phyloP scores from a whole-genome alignment of 2,888 invertebrate species.

The Phymatocera aterrima region DNA sequence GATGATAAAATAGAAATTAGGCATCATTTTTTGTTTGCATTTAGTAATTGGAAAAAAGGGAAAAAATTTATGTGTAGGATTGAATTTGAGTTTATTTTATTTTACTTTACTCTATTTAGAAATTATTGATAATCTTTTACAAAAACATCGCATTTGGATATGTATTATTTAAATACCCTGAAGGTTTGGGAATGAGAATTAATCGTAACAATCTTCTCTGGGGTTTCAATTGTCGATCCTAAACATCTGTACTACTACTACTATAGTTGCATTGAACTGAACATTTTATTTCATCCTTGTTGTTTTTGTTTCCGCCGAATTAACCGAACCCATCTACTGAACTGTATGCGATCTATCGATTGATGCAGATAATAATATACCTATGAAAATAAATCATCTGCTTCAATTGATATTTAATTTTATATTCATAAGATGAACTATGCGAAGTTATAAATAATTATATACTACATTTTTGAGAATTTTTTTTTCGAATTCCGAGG shows the following conservation, averaged over 20 bases:
- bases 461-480: slow-evolving; percentile 22
- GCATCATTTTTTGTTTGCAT: slow-evolving; percentile 34
- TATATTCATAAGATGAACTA: slow-evolving; percentile 35
- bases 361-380: background rate
- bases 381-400: too few species aligned
- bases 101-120: background rate
- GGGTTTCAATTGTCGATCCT: background rate
- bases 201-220: background rate
- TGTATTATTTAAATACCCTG: background rate
- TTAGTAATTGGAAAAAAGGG: slow-evolving; percentile 4
- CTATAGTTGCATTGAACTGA: background rate
- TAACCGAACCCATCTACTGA: background rate
- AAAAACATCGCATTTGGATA: slow-evolving; percentile 15
- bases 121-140: slow-evolving; percentile 4
- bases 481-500: slow-evolving; percentile 23
- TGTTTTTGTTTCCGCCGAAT: too few species aligned
- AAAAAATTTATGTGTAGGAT: background rate
- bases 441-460: slow-evolving; percentile 27
- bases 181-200: background rate
- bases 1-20: background rate
- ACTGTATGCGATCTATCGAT: slow-evolving; percentile 30
- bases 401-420: slow-evolving; percentile 18
- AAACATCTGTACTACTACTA: background rate
- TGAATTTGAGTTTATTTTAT: background rate
- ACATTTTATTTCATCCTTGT: slow-evolving; percentile 1